Percentiles rank a stretch among this genome's conserved stretches.
These are phyloP conservation scores for Sarcophaga carnaria DNA, from an alignment of 2,888 invertebrate species.

Conservation along the genomic window DNA sequence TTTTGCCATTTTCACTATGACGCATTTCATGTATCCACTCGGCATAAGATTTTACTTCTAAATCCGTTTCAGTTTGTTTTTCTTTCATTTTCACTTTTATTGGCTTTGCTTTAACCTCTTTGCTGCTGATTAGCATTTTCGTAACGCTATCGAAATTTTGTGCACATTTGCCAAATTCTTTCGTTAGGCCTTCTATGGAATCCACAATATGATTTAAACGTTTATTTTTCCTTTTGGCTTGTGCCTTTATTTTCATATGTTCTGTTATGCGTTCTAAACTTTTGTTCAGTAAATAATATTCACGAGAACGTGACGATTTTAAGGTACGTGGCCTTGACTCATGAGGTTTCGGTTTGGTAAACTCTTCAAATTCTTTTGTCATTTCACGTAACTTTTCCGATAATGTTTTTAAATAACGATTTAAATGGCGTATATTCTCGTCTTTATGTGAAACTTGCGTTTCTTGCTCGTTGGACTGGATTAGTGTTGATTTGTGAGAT, in stretches of 20 bases:
- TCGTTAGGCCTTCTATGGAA: conserved; percentile 73
- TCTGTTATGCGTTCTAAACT: conserved; percentile 75
- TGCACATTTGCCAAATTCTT: conserved; percentile 75
- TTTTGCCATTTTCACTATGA: conserved; percentile 76
- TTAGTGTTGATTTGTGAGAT: conserved; percentile 32
- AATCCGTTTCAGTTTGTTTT: conserved; percentile 57
- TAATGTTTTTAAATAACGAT: conserved; percentile 74
- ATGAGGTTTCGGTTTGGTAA: conserved; percentile 61
- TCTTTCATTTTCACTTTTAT: conserved; percentile 28
- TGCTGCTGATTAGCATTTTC: conserved; percentile 47
- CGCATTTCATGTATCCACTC: conserved; percentile 80
- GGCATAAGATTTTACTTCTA: conserved; percentile 74
- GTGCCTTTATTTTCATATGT: conserved; percentile 72
- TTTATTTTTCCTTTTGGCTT: conserved; percentile 72
- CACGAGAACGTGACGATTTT: conserved; percentile 69
- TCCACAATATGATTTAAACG: conserved; percentile 72
- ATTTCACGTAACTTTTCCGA: conserved; percentile 75
- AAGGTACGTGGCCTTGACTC: conserved; percentile 43
- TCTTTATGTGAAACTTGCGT: conserved; percentile 22
- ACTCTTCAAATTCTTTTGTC: conserved; percentile 71
- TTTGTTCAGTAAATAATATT: conserved; percentile 73
- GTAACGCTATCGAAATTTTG: conserved; percentile 74
- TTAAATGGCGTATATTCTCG: conserved; percentile 73
- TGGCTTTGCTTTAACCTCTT: background rate
- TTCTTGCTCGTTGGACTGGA: conserved; percentile 10